A percentile compares a stretch with the other conserved stretches of the same genome.
These are phyloP conservation scores for Capreolus pygargus DNA, from an alignment of 2,113 vertebrate species.

Conservation along the genomic window DNA sequence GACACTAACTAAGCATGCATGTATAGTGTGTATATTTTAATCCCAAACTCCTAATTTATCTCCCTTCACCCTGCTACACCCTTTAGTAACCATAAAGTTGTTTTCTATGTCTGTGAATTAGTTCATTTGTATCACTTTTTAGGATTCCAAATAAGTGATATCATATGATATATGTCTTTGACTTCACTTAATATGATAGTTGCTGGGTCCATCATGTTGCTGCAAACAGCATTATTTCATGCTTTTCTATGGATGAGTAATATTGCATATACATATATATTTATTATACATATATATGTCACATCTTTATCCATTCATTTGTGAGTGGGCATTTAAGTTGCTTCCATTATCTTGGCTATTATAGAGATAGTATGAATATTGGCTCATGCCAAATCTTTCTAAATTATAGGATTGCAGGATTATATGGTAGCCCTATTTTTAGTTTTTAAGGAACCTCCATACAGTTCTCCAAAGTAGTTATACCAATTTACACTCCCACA, in stretches of 20 bases:
- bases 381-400: neutral
- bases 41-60: neutral
- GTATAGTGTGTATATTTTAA: neutral
- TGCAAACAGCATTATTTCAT: neutral
- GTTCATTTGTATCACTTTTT: neutral
- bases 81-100: neutral
- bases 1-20: neutral
- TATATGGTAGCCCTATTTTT: neutral
- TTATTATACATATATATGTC: neutral
- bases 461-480: neutral
- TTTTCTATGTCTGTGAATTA: neutral
- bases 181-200: neutral
- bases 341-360: neutral
- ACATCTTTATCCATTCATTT: neutral
- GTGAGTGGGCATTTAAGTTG: neutral
- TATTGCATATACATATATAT: neutral
- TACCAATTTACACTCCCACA: neutral
- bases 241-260: neutral
- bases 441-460: neutral
- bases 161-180: neutral
- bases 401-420: neutral
- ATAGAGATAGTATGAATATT: neutral
- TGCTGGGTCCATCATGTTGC: neutral
- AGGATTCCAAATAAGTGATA: neutral
- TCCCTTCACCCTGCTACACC: neutral